A percentile compares a stretch with the other conserved stretches of the same genome.
phyloP scores from a whole-genome alignment of 2,888 invertebrate genomes.

The Ypsolopha scabrella region DNA sequence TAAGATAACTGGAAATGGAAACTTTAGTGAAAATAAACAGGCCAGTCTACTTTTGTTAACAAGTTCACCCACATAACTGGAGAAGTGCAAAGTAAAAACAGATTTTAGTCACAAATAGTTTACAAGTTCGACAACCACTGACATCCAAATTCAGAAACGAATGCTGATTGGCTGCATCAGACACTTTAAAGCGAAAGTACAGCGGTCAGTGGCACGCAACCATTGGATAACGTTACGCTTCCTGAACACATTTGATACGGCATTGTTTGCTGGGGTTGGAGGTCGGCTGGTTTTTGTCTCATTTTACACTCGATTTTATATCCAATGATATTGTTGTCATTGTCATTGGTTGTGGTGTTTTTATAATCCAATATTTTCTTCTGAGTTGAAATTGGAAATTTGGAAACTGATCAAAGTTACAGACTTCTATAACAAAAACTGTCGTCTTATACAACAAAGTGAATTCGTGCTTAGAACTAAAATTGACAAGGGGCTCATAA shows the following conservation, averaged over 20 bases:
- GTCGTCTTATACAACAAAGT: not conserved
- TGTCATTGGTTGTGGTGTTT: too few relatives aligned
- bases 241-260: slow-evolving; percentile 37
- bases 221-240: slow-evolving; percentile 31
- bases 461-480: too few relatives aligned
- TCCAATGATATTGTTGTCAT: too few relatives aligned
- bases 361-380: too few relatives aligned
- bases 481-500: too few relatives aligned
- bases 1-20: not conserved
- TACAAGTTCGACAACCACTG: too few relatives aligned
- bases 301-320: slow-evolving; percentile 7
- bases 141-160: too few relatives aligned
- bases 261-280: slow-evolving; percentile 28
- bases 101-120: too few relatives aligned
- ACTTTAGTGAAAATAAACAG: not conserved
- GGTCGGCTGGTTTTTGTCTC: slow-evolving; percentile 18
- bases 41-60: not conserved
- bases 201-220: slow-evolving; percentile 32
- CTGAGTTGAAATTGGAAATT: too few relatives aligned
- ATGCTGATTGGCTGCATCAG: too few relatives aligned
- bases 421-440: not conserved
- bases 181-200: slow-evolving; percentile 16
- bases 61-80: too few relatives aligned
- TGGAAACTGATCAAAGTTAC: not conserved
- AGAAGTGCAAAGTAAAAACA: too few relatives aligned